Evolutionary conservation across 2,113 vertebrate genomes (phyloP).

Genomic region (Bostrychus sinensis): DNA sequence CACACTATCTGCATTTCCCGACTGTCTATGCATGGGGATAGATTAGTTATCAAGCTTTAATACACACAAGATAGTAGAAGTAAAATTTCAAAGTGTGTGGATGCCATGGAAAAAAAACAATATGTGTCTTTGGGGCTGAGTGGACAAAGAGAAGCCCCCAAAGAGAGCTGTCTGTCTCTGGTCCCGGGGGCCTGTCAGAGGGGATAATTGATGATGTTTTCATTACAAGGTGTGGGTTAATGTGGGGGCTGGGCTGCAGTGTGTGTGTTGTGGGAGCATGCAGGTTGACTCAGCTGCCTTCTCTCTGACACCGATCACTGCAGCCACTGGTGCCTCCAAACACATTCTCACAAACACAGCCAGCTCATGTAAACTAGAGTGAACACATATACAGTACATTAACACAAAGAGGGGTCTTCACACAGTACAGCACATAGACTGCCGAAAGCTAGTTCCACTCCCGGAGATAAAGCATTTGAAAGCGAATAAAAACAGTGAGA

Average conservation of each 20-base stretch:
- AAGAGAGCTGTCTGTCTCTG: constrained; percentile 80
- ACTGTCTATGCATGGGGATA: constrained; percentile 65
- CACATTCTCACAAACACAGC: constrained; percentile 36
- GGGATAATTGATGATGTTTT: constrained; percentile 95
- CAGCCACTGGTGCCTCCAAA: constrained; percentile 78
- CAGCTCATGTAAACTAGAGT: background rate
- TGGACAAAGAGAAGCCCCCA: constrained; percentile 83
- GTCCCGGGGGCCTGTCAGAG: constrained; percentile 85
- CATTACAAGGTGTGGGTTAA: constrained; percentile 88
- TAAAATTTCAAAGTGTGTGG: constrained; percentile 32
- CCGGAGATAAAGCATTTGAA: constrained; percentile 56
- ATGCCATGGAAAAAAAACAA: constrained; percentile 7
- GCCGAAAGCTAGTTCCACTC: constrained; percentile 42
- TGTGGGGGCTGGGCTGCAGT: constrained; percentile 78
- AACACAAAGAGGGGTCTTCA: constrained; percentile 26
- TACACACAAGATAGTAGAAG: constrained; percentile 50
- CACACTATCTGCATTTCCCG: constrained; percentile 27
- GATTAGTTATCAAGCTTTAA: constrained; percentile 74
- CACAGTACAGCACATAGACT: constrained; percentile 17
- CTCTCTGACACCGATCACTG: constrained; percentile 80
- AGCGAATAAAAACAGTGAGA: constrained; percentile 42
- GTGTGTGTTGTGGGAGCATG: constrained; percentile 47
- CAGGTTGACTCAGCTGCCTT: constrained; percentile 86
- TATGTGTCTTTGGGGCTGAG: constrained; percentile 67
- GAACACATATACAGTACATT: constrained; percentile 10